phyloP scores from a whole-genome alignment of 2,113 vertebrate species.

The Mobula birostris region DNA sequence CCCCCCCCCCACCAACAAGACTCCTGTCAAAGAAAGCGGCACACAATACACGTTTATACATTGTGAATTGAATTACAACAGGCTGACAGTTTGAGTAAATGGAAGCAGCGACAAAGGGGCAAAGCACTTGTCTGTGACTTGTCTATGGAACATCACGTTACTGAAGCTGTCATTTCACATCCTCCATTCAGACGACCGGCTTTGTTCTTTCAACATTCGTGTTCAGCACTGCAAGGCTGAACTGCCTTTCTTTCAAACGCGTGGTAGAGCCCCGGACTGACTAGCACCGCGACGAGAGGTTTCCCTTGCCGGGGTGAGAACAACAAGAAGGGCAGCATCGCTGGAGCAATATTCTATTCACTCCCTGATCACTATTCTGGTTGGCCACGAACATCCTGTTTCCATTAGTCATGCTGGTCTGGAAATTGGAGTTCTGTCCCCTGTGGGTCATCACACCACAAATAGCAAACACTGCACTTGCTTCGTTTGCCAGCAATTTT shows the following conservation, averaged over 20 bases:
- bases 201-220: conserved; percentile 31
- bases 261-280: not conserved
- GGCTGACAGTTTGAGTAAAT: not conserved
- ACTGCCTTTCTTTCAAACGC: not conserved
- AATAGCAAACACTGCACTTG: not conserved
- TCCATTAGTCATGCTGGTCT: conserved; percentile 27
- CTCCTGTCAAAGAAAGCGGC: not conserved
- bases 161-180: conserved; percentile 27
- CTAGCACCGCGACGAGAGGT: not conserved
- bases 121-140: conserved; percentile 28
- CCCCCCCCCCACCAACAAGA: not conserved
- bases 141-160: not conserved
- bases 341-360: conserved; percentile 6
- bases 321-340: not conserved
- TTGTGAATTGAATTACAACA: conserved; percentile 24
- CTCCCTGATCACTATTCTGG: conserved; percentile 7
- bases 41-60: not conserved
- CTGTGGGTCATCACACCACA: not conserved
- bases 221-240: not conserved
- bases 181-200: conserved; percentile 5
- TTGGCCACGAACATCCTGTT: conserved; percentile 12
- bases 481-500: not conserved
- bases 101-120: conserved; percentile 2
- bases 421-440: conserved; percentile 14
- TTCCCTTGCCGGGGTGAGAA: not conserved